phyloP scores from a whole-genome alignment of 35 echinoderm and acorn worm species.

The Lytechinus pictus region DNA sequence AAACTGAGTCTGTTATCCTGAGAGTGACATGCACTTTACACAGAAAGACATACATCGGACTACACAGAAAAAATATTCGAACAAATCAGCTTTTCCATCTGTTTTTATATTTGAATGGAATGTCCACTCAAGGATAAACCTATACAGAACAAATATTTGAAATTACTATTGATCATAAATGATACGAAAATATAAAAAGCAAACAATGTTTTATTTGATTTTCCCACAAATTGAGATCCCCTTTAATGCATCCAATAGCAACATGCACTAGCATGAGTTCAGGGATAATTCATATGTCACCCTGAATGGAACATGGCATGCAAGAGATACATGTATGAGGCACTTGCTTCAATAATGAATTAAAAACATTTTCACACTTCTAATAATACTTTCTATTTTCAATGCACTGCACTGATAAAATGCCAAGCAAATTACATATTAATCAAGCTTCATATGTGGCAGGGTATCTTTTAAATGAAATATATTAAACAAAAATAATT shows the following conservation, averaged over 20 bases:
- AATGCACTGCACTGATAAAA: neutral
- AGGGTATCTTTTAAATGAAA: neutral
- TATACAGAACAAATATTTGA: too few species aligned
- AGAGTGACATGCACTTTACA: too few species aligned
- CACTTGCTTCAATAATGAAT: neutral
- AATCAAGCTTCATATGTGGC: neutral
- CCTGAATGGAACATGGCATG: neutral
- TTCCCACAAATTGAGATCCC: neutral
- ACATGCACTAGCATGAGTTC: neutral
- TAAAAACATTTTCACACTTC: neutral
- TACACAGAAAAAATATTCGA: too few species aligned
- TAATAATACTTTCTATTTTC: neutral
- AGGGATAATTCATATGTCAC: neutral
- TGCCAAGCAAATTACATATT: neutral
- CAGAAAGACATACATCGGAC: too few species aligned
- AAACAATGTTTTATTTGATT: too few species aligned
- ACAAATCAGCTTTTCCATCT: too few species aligned
- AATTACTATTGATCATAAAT: too few species aligned
- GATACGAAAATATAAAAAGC: too few species aligned
- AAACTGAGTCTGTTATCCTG: too few species aligned
- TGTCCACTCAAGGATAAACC: too few species aligned
- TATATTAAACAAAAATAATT: neutral
- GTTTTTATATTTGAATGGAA: too few species aligned
- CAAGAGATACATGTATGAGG: neutral
- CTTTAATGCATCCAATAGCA: neutral